phyloP scores from a whole-genome alignment of 2,888 invertebrate species.

The Andrena haemorrhoa region DNA sequence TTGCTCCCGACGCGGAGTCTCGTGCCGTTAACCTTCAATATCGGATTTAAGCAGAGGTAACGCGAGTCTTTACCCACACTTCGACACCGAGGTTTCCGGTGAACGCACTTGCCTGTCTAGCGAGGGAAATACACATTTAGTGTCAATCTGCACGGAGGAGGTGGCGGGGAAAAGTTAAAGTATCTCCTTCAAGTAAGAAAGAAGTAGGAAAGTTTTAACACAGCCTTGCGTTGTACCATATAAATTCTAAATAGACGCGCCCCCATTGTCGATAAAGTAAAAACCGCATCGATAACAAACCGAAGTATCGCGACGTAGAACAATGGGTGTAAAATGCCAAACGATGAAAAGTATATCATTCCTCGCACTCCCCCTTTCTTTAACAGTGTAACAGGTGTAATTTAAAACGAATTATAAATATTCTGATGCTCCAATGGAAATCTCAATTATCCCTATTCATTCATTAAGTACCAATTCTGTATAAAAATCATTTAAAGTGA shows the following conservation, averaged over 20 bases:
- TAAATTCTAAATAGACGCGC: constrained; percentile 5
- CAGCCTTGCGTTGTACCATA: neutral
- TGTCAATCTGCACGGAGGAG: constrained; percentile 10
- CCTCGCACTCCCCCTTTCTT: no score
- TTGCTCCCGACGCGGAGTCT: constrained; percentile 18
- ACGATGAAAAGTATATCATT: no score
- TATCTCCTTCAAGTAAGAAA: neutral
- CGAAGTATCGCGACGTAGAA: neutral
- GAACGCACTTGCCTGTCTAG: constrained; percentile 14
- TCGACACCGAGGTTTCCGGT: neutral
- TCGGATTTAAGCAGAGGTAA: constrained; percentile 34
- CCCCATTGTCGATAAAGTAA: neutral
- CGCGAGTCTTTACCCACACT: constrained; percentile 26
- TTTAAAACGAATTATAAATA: no score
- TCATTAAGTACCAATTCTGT: no score
- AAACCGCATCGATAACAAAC: neutral
- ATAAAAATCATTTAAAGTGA: no score
- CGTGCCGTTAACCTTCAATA: constrained; percentile 48
- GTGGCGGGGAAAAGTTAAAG: constrained; percentile 10
- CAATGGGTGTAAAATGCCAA: no score
- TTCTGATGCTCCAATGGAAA: no score
- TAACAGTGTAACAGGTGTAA: no score
- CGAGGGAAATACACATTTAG: constrained; percentile 28
- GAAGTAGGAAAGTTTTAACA: constrained; percentile 24
- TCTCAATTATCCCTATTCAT: no score